These are phyloP conservation scores for Colaptes auratus DNA, from an alignment of 2,113 vertebrate genomes.

Conservation along the genomic window DNA sequence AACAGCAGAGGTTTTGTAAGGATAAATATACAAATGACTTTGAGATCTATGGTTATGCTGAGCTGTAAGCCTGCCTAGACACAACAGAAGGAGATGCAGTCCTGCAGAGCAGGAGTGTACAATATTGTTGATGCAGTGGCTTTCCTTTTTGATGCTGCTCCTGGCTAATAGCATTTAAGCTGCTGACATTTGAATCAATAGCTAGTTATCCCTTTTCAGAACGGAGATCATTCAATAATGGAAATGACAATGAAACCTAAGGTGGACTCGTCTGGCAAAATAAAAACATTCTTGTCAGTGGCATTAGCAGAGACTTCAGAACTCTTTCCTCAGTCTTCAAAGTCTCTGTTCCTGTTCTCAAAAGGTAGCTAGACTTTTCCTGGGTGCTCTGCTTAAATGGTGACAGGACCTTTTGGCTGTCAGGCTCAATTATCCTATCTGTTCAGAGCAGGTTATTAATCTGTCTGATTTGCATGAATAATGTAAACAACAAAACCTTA, in stretches of 20 bases:
- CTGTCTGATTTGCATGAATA: background rate
- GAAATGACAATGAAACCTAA: slow-evolving; percentile 43
- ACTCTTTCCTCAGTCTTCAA: background rate
- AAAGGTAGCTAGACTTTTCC: background rate
- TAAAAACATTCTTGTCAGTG: background rate
- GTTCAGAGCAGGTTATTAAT: background rate
- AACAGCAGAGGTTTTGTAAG: background rate
- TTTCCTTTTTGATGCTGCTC: slow-evolving; percentile 6
- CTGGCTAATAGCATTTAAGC: slow-evolving; percentile 28
- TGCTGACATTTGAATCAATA: slow-evolving; percentile 59
- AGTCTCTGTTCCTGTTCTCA: background rate
- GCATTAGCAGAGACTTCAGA: background rate
- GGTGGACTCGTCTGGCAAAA: background rate
- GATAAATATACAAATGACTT: background rate
- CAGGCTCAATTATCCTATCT: background rate
- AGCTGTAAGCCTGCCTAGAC: background rate
- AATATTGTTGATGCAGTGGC: background rate
- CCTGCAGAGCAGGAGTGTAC: background rate
- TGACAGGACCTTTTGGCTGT: background rate
- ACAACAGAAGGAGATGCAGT: background rate
- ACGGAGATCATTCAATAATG: slow-evolving; percentile 26
- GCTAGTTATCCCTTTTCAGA: slow-evolving; percentile 38
- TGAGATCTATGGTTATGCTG: background rate
- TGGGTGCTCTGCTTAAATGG: background rate
- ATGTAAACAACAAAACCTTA: background rate